Evolutionary conservation across 2,888 invertebrate genomes (phyloP).

Genomic region (Eretmocerus hayati): DNA sequence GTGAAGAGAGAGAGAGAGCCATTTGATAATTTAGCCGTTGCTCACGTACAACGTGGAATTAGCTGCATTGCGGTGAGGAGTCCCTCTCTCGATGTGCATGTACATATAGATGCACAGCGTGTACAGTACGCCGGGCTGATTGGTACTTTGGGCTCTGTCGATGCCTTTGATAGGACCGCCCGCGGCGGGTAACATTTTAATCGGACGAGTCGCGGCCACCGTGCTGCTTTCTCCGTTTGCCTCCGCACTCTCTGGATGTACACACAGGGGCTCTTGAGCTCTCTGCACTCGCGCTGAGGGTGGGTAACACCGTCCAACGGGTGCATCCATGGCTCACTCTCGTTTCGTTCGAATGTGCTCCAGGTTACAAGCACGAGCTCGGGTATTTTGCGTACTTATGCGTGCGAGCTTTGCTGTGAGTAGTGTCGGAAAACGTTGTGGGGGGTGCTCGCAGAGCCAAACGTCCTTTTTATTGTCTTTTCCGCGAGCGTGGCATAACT

Average conservation of each 20-base stretch:
- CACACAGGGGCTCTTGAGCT: slow-evolving; percentile 13
- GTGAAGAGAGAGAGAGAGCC: too few relatives aligned
- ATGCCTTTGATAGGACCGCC: slow-evolving; percentile 41
- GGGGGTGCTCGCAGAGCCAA: too few relatives aligned
- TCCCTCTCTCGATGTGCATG: not conserved
- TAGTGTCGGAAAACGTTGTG: too few relatives aligned
- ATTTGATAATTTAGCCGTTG: slow-evolving; percentile 14
- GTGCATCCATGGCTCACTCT: not conserved
- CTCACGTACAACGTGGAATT: slow-evolving; percentile 16
- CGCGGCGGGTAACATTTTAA: slow-evolving; percentile 43
- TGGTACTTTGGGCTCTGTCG: slow-evolving; percentile 22
- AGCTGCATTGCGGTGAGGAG: not conserved
- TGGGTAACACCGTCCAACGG: too few relatives aligned
- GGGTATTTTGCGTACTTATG: not conserved
- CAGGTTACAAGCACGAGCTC: not conserved
- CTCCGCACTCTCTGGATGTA: slow-evolving; percentile 17
- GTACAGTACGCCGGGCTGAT: slow-evolving; percentile 9
- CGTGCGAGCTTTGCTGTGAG: too few relatives aligned
- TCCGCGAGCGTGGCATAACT: too few relatives aligned
- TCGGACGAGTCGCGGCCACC: slow-evolving; percentile 32
- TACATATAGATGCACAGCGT: too few relatives aligned
- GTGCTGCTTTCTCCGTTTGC: slow-evolving; percentile 22
- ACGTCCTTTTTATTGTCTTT: too few relatives aligned
- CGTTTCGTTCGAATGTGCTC: not conserved
- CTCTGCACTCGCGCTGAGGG: too few relatives aligned